A percentile compares a stretch with the other conserved stretches of the same genome.
Conservation (phyloP, 2,888 invertebrate genomes). For the Drosophila neoperkinsi region DNA sequence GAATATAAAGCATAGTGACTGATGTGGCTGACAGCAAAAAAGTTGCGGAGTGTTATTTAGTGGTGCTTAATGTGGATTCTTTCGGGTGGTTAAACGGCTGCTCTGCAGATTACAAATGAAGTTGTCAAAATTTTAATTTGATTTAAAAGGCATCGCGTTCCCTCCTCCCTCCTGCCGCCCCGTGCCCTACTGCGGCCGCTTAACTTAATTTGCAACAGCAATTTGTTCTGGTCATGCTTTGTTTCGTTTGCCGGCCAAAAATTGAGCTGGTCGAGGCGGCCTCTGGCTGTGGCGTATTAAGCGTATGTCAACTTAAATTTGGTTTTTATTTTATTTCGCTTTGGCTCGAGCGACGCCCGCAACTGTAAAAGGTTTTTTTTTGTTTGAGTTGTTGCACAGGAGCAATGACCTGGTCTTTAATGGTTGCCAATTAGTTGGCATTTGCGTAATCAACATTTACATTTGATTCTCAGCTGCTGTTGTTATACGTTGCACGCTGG, state of each 20-base stretch:
- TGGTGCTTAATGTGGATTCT: constrained; percentile 9
- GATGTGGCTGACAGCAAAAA: background rate
- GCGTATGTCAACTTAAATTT: constrained; percentile 63
- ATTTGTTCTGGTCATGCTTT: constrained; percentile 65
- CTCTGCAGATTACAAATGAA: constrained; percentile 76
- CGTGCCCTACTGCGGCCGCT: constrained; percentile 18
- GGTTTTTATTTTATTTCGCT: constrained; percentile 24
- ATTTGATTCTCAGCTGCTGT: constrained; percentile 33
- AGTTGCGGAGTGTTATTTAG: background rate
- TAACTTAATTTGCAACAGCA: constrained; percentile 67
- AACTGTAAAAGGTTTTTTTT: constrained; percentile 14
- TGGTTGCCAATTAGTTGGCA: constrained; percentile 74
- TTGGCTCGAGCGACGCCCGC: constrained; percentile 36
- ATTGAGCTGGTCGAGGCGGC: background rate
- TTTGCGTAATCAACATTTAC: constrained; percentile 76
- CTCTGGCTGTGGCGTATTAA: constrained; percentile 42
- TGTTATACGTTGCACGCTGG: constrained; percentile 25
- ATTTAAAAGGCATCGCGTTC: constrained; percentile 56
- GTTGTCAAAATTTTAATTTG: constrained; percentile 83
- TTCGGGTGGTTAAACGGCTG: constrained; percentile 32
- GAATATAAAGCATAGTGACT: background rate
- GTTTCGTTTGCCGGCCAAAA: constrained; percentile 5
- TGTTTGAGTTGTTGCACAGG: constrained; percentile 25
- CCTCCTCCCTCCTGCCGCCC: constrained; percentile 1
- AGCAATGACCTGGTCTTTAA: constrained; percentile 63